These are phyloP conservation scores for Pandemis cinnamomeana DNA, from an alignment of 2,888 invertebrate genomes.

Conservation along the genomic window DNA sequence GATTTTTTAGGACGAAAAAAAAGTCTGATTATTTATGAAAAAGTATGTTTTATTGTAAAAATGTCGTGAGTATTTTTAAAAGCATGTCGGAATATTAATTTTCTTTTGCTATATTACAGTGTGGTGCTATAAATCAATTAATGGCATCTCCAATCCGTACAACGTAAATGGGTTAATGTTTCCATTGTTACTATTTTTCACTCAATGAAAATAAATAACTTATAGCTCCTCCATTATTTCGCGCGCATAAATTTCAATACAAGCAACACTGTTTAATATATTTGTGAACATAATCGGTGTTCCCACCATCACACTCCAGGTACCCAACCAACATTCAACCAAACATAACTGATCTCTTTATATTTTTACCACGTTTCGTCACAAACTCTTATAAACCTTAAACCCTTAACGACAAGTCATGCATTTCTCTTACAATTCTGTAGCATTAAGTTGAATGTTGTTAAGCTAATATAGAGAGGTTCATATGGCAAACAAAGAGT, in stretches of 20 bases:
- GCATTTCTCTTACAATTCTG: constrained; percentile 22
- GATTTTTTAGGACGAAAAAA: not conserved
- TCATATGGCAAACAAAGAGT: constrained; percentile 58
- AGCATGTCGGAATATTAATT: not conserved
- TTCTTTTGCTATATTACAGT: not conserved
- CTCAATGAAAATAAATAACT: constrained; percentile 36
- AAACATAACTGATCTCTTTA: constrained; percentile 65
- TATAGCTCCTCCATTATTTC: constrained; percentile 35
- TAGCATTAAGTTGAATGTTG: constrained; percentile 61
- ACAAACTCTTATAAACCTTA: constrained; percentile 44
- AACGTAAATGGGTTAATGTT: constrained; percentile 30
- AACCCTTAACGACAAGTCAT: not conserved
- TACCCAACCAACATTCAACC: constrained; percentile 59
- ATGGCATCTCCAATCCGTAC: constrained; percentile 26
- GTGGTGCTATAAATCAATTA: constrained; percentile 18
- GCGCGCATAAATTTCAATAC: constrained; percentile 44
- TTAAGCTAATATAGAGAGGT: constrained; percentile 63
- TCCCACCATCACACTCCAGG: constrained; percentile 65
- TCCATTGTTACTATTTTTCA: constrained; percentile 41
- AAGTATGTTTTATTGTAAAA: too few relatives aligned
- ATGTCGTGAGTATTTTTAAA: not conserved
- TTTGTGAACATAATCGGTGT: constrained; percentile 71
- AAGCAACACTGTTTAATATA: constrained; percentile 65
- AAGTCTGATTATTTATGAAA: too few relatives aligned
- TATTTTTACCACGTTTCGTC: constrained; percentile 51